A percentile compares a stretch with the other conserved stretches of the same genome.
Conservation (phyloP, 1,140 invertebrate genomes). For the Diabrotica undecimpunctata region DNA sequence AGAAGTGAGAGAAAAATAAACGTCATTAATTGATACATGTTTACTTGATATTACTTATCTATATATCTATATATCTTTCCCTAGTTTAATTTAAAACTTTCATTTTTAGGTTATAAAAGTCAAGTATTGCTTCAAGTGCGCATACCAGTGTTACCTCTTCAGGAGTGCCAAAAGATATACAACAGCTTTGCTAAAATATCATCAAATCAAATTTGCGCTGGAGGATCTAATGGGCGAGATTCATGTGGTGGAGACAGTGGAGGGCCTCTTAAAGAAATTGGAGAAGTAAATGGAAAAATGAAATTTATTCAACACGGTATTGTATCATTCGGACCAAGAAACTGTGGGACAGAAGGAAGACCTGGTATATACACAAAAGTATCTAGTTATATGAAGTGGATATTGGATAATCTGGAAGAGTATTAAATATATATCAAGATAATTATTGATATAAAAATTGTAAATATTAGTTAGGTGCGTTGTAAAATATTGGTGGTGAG, state of each 20-base stretch:
- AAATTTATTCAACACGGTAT: conserved; percentile 40
- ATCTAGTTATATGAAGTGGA: conserved; percentile 39
- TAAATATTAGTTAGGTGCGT: too few relatives aligned
- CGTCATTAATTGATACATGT: too few relatives aligned
- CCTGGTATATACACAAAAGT: conserved; percentile 41
- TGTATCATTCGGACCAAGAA: conserved; percentile 51
- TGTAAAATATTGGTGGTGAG: too few relatives aligned
- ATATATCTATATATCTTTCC: too few relatives aligned
- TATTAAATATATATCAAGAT: background rate
- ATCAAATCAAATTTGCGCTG: conserved; percentile 50
- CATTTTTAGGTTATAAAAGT: conserved; percentile 26
- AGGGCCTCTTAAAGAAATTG: conserved; percentile 52
- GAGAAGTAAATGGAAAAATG: conserved; percentile 21
- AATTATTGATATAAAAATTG: too few relatives aligned
- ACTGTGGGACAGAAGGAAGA: conserved; percentile 49
- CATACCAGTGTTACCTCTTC: conserved; percentile 26
- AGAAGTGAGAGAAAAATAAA: too few relatives aligned
- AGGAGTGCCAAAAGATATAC: conserved; percentile 29
- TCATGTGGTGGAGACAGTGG: conserved; percentile 59
- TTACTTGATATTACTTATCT: too few relatives aligned
- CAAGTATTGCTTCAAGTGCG: conserved; percentile 24
- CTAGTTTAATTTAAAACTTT: too few relatives aligned
- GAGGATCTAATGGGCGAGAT: conserved; percentile 47
- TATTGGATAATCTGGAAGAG: conserved; percentile 27
- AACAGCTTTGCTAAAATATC: conserved; percentile 23